Evolutionary conservation across 2,113 vertebrate genomes (phyloP).

Genomic region (Scomber scombrus): DNA sequence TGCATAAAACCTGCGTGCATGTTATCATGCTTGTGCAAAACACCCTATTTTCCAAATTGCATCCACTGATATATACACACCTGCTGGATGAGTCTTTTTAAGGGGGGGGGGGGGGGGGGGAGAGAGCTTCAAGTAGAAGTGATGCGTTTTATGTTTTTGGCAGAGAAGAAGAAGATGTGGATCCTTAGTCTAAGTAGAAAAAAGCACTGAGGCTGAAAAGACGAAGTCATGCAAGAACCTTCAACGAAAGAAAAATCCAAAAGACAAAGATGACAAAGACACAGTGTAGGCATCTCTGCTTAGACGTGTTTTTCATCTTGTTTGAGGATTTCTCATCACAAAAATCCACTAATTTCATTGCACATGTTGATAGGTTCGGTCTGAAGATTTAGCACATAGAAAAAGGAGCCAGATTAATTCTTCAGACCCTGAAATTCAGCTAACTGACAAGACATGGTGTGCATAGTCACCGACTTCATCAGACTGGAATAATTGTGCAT

Average conservation of each 20-base stretch:
- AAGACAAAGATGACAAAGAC: constrained; percentile 26
- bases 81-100: background rate
- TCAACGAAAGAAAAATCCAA: constrained; percentile 1
- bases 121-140: background rate
- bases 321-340: background rate
- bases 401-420: background rate
- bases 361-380: background rate
- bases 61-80: constrained; percentile 10
- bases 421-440: background rate
- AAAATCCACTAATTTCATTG: constrained; percentile 4
- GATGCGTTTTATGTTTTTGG: constrained; percentile 18
- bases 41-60: background rate
- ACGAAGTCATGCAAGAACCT: constrained; percentile 31
- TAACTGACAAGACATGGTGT: background rate
- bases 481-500: background rate
- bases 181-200: background rate
- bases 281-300: background rate
- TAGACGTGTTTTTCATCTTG: background rate
- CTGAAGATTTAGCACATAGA: background rate
- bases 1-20: background rate
- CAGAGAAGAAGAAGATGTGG: background rate
- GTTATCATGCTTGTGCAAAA: background rate
- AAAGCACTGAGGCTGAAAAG: background rate
- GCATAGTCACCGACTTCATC: background rate
- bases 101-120: background rate